These are phyloP conservation scores for Leucoma salicis DNA, from an alignment of 2,888 invertebrate species.

Conservation along the genomic window DNA sequence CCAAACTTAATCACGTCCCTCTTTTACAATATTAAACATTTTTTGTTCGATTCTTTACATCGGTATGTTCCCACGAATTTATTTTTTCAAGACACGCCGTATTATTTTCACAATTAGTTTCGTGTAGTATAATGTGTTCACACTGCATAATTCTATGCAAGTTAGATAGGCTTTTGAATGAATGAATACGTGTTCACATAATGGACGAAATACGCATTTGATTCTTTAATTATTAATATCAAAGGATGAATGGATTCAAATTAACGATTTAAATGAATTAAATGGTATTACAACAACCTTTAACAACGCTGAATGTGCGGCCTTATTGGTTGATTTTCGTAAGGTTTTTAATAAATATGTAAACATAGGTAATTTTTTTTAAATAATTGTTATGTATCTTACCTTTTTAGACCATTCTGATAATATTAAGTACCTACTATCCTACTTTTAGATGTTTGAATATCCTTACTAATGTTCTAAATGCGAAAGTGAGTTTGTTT, in stretches of 20 bases:
- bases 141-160: slow-evolving; percentile 71
- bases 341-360: no score
- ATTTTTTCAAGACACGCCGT: slow-evolving; percentile 50
- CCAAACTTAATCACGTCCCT: slow-evolving; percentile 72
- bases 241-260: background rate
- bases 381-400: no score
- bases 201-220: slow-evolving; percentile 55
- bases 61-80: slow-evolving; percentile 72
- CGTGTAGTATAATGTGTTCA: slow-evolving; percentile 75
- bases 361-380: no score
- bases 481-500: no score
- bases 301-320: no score
- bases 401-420: no score
- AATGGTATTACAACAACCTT: no score
- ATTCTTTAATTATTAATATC: slow-evolving; percentile 46
- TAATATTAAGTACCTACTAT: no score
- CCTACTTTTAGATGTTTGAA: no score
- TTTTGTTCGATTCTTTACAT: slow-evolving; percentile 71
- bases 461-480: no score
- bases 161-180: slow-evolving; percentile 50
- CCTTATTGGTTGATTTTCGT: no score
- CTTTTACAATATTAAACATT: slow-evolving; percentile 63
- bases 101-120: slow-evolving; percentile 68
- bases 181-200: slow-evolving; percentile 45
- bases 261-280: background rate